Conservation (phyloP, 2,888 invertebrate species). For the Nowickia ferox region DNA sequence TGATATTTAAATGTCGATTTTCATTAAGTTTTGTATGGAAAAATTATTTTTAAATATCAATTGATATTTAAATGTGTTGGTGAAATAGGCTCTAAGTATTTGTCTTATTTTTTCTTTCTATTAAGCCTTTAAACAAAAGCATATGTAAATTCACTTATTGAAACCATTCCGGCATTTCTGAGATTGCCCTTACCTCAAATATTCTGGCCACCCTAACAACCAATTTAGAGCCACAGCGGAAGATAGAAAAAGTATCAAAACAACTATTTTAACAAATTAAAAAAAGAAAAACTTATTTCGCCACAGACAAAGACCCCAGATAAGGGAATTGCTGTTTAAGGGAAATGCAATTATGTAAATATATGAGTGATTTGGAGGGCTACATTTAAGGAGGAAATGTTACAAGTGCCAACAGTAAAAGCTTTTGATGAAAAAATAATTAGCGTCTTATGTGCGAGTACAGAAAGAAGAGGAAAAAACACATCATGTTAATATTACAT, state of each 20-base stretch:
- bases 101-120: too few relatives aligned
- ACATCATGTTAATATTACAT: neutral
- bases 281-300: slow-evolving; percentile 3
- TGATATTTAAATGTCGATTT: too few relatives aligned
- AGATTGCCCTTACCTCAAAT: too few relatives aligned
- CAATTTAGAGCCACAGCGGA: neutral
- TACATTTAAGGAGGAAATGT: neutral
- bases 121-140: too few relatives aligned
- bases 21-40: too few relatives aligned
- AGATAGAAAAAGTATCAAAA: slow-evolving; percentile 39
- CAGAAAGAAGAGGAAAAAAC: neutral
- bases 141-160: too few relatives aligned
- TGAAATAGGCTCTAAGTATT: too few relatives aligned
- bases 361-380: neutral
- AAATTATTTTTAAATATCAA: too few relatives aligned
- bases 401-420: neutral
- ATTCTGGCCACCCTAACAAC: neutral
- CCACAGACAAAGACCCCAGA: neutral
- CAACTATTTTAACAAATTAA: slow-evolving; percentile 34
- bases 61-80: too few relatives aligned
- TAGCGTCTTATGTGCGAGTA: neutral
- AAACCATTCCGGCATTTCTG: too few relatives aligned
- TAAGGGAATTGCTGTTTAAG: slow-evolving; percentile 23
- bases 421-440: neutral
- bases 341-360: slow-evolving; percentile 20